Evolutionary conservation across 2,888 invertebrate genomes (phyloP).

Genomic region (Hecatera dysodea): DNA sequence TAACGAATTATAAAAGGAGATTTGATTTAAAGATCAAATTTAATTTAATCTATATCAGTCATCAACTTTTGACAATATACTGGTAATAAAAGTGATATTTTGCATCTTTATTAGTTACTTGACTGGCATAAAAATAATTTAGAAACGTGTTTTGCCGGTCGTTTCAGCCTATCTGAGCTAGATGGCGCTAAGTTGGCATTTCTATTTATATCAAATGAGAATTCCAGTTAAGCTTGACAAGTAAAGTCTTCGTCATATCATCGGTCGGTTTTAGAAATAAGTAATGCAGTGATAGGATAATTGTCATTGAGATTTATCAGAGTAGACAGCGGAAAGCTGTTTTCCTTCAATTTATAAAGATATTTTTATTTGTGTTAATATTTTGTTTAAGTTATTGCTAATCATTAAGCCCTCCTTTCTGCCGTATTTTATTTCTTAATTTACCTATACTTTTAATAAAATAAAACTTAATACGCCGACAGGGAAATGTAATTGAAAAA

Average conservation of each 20-base stretch:
- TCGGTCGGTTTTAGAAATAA: conserved; percentile 24
- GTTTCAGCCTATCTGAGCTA: conserved; percentile 12
- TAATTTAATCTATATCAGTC: conserved; percentile 40
- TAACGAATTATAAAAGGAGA: conserved; percentile 40
- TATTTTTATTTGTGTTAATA: neutral
- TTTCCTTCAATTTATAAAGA: neutral
- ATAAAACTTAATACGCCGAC: neutral
- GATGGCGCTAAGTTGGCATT: conserved; percentile 56
- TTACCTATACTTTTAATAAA: neutral
- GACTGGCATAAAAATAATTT: conserved; percentile 13
- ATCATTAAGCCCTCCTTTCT: too few relatives aligned
- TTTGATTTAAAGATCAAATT: conserved; percentile 35
- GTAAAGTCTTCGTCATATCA: conserved; percentile 27
- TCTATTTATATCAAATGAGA: conserved; percentile 49
- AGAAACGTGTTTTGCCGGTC: conserved; percentile 38
- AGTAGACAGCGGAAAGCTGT: neutral
- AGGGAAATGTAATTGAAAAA: neutral
- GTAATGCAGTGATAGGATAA: conserved; percentile 13
- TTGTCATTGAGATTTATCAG: conserved; percentile 20
- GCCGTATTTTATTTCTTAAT: neutral
- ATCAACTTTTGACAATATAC: conserved; percentile 51
- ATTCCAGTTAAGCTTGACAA: conserved; percentile 50
- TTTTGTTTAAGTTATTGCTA: neutral
- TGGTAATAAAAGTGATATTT: conserved; percentile 46
- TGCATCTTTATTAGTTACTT: conserved; percentile 35